phyloP scores from a whole-genome alignment of 2,797 vertebrate genomes.

The Danio albolineatus region DNA sequence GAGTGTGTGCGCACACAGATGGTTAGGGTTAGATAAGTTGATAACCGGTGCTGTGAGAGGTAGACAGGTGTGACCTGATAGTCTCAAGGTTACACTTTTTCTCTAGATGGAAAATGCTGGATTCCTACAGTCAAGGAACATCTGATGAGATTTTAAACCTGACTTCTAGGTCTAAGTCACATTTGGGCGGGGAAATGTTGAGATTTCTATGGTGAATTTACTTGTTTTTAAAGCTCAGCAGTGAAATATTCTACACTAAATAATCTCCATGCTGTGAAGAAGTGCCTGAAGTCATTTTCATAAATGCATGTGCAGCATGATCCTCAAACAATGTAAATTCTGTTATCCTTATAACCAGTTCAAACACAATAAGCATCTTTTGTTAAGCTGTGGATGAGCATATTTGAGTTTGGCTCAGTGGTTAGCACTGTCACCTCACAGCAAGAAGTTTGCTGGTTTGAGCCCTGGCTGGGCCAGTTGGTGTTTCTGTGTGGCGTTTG shows the following conservation, averaged over 20 bases:
- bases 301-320: neutral
- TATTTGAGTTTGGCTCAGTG: neutral
- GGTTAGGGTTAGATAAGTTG: conserved; percentile 16
- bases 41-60: conserved; percentile 38
- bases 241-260: neutral
- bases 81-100: conserved; percentile 2
- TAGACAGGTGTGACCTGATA: conserved; percentile 32
- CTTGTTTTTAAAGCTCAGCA: no score
- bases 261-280: neutral
- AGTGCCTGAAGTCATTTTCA: neutral
- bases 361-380: neutral
- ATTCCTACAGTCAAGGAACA: neutral
- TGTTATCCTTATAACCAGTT: neutral
- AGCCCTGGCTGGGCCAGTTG: no score
- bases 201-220: no score
- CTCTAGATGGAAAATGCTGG: neutral
- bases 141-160: neutral
- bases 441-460: no score
- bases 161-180: neutral
- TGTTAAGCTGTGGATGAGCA: neutral
- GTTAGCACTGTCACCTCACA: no score
- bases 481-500: no score
- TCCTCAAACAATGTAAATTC: neutral
- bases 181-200: neutral
- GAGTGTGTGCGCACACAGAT: conserved; percentile 36